Percentiles rank a stretch among this genome's conserved stretches.
phyloP scores from a whole-genome alignment of 2,113 vertebrate species.

The Copsychus sechellarum region DNA sequence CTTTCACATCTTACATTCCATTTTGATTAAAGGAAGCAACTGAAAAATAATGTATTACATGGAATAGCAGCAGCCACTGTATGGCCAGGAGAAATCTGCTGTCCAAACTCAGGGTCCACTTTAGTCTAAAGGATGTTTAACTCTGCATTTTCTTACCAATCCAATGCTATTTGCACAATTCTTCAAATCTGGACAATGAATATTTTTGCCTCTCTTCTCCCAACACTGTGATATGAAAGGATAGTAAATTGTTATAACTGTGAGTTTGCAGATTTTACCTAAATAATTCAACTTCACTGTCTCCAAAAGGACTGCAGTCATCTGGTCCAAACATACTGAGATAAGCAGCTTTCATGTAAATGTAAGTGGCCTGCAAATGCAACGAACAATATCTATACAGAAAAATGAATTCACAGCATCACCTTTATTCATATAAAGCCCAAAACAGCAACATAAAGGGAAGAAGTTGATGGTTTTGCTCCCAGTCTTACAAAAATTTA shows the following conservation, averaged over 20 bases:
- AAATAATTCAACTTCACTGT: constrained; percentile 86
- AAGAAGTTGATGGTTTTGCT: background rate
- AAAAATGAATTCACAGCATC: background rate
- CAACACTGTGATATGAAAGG: background rate
- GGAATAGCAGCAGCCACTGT: background rate
- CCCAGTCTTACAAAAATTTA: background rate
- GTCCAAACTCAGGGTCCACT: background rate
- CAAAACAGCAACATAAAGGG: background rate
- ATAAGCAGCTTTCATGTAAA: constrained; percentile 98
- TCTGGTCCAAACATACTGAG: constrained; percentile 93
- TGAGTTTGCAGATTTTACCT: constrained; percentile 76
- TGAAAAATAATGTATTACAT: background rate
- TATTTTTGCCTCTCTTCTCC: background rate
- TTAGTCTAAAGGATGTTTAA: background rate
- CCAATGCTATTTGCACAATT: background rate
- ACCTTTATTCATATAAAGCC: background rate
- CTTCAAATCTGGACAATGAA: background rate
- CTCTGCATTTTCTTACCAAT: background rate
- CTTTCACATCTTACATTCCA: background rate
- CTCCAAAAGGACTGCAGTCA: constrained; percentile 90
- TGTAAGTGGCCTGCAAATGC: constrained; percentile 86
- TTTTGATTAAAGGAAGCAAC: background rate
- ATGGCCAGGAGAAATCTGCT: background rate
- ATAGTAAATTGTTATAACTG: background rate
- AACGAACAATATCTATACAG: constrained; percentile 7